These are phyloP conservation scores for Sebastes glaucus DNA, from an alignment of 2,797 vertebrate genomes.

Conservation along the genomic window DNA sequence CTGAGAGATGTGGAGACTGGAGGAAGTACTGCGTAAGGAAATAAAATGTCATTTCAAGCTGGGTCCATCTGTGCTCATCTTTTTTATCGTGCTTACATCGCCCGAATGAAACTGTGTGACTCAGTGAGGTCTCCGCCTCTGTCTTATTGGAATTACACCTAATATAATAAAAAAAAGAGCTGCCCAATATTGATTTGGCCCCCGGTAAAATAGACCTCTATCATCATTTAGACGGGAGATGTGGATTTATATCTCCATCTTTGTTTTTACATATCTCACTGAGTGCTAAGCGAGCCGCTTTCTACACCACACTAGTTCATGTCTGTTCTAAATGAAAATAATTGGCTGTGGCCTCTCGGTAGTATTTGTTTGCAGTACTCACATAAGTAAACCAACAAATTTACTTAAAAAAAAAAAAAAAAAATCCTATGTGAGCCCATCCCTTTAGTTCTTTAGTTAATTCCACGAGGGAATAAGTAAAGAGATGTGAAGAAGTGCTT, in stretches of 20 bases:
- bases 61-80: slow-evolving; percentile 66
- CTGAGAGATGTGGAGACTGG: slow-evolving; percentile 42
- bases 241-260: background rate
- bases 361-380: slow-evolving; percentile 37
- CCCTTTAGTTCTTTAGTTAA: slow-evolving; percentile 22
- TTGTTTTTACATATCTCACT: slow-evolving; percentile 3
- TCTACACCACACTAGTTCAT: slow-evolving; percentile 9
- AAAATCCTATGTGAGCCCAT: background rate
- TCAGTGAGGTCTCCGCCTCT: slow-evolving; percentile 34
- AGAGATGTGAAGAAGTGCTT: slow-evolving; percentile 30
- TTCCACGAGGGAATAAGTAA: slow-evolving; percentile 34
- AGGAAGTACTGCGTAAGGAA: slow-evolving; percentile 26
- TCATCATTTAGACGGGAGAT: background rate
- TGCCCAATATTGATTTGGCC: slow-evolving; percentile 44
- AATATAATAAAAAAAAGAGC: slow-evolving; percentile 40
- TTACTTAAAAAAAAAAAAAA: background rate
- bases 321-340: slow-evolving; percentile 14
- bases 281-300: background rate
- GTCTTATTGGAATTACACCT: slow-evolving; percentile 52
- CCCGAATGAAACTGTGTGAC: slow-evolving; percentile 34
- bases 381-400: slow-evolving; percentile 35
- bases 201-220: slow-evolving; percentile 5
- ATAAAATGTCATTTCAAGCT: slow-evolving; percentile 63
- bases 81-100: slow-evolving; percentile 23
- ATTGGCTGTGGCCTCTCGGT: slow-evolving; percentile 12